A percentile compares a stretch with the other conserved stretches of the same genome.
Evolutionary conservation across 2,888 invertebrate species (phyloP).

Genomic region (Pheosia gnoma): DNA sequence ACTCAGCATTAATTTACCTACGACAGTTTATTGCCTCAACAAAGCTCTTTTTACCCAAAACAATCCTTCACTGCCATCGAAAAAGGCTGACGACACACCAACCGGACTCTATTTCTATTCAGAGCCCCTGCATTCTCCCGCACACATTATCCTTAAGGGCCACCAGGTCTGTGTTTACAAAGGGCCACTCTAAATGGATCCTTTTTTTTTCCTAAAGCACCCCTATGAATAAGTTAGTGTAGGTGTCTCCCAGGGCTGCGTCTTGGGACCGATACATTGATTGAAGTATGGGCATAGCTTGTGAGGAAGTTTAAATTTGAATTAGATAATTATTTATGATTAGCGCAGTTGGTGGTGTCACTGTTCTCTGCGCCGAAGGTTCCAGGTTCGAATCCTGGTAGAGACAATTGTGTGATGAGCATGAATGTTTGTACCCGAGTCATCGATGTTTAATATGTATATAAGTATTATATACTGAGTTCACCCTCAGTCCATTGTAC

Average conservation of each 20-base stretch:
- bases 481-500: too few species aligned
- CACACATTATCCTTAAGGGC: background rate
- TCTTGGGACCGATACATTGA: conserved; percentile 3
- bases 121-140: conserved; percentile 1
- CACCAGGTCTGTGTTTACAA: conserved; percentile 7
- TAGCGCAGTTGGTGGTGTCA: too few species aligned
- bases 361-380: too few species aligned
- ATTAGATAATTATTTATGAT: too few species aligned
- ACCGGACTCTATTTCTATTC: conserved; percentile 5
- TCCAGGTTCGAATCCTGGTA: too few species aligned
- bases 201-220: conserved; percentile 9
- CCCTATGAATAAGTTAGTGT: conserved; percentile 16
- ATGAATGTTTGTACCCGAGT: too few species aligned
- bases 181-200: conserved; percentile 9
- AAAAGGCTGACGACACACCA: background rate
- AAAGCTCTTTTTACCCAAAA: background rate
- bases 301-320: background rate
- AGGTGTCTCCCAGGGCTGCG: conserved; percentile 2
- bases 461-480: too few species aligned
- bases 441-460: too few species aligned
- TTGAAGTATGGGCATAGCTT: background rate
- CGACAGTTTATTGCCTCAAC: background rate
- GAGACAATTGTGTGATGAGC: too few species aligned
- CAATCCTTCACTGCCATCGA: background rate
- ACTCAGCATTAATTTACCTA: too few species aligned